phyloP scores from a whole-genome alignment of 2,113 vertebrate genomes.

The Halichoerus grypus region DNA sequence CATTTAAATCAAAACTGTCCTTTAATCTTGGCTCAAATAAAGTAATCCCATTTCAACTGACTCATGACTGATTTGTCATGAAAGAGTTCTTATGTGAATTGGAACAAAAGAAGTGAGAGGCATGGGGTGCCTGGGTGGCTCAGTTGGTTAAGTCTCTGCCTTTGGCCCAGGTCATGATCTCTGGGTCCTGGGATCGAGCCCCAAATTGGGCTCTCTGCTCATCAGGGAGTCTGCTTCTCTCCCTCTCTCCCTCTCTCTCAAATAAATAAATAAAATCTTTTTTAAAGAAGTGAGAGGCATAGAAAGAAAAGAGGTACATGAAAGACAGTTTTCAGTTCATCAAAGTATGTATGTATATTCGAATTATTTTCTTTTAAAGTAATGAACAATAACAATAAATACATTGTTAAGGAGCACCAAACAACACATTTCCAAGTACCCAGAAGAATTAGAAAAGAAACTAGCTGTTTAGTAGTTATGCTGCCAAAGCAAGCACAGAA shows the following conservation, averaged over 20 bases:
- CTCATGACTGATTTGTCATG: neutral
- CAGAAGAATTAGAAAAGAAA: neutral
- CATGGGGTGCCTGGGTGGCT: no score
- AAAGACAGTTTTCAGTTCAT: neutral
- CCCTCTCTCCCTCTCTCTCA: no score
- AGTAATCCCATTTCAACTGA: neutral
- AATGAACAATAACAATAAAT: neutral
- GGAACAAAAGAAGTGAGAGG: neutral
- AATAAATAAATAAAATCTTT: no score
- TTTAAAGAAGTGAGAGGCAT: neutral
- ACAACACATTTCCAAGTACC: neutral
- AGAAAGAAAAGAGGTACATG: neutral
- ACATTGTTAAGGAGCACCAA: neutral
- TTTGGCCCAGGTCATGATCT: no score
- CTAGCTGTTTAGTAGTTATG: neutral
- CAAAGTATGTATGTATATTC: neutral
- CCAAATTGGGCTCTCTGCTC: no score
- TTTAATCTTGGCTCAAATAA: neutral
- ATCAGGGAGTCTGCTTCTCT: no score
- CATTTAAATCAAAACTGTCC: neutral
- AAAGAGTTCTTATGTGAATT: neutral
- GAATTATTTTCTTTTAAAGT: neutral
- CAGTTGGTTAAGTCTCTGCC: no score
- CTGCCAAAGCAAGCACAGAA: neutral
- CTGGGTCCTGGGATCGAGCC: no score